phyloP scores from a whole-genome alignment of 2,797 vertebrate species.

The Arvicola amphibius region DNA sequence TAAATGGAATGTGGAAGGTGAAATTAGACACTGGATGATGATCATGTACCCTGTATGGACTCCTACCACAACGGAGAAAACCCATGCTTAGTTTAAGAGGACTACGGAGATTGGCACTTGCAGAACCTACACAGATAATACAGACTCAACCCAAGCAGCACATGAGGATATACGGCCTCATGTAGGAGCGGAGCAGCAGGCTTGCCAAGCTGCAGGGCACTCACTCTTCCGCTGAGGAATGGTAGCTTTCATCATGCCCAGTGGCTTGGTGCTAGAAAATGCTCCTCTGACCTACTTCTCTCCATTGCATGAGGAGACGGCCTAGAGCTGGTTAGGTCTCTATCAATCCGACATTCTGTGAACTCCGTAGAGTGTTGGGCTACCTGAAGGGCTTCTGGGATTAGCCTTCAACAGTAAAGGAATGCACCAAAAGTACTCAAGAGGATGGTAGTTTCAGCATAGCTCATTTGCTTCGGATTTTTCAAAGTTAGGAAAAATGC shows the following conservation, averaged over 20 bases:
- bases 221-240: not conserved
- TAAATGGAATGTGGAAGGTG: not conserved
- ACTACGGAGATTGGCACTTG: not conserved
- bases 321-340: not conserved
- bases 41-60: not conserved
- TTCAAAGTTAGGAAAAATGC: not conserved
- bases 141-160: not conserved
- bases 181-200: not conserved
- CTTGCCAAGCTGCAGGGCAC: not conserved
- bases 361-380: not conserved
- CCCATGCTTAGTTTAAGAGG: not conserved
- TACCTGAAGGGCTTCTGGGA: not conserved
- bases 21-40: not conserved
- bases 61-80: not conserved
- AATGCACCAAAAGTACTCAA: not conserved
- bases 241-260: not conserved
- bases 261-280: not conserved
- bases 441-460: not conserved
- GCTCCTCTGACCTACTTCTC: not conserved
- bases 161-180: not conserved
- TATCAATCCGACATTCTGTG: not conserved
- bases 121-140: not conserved
- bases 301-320: not conserved
- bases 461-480: not conserved
- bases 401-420: not conserved